A percentile compares a stretch with the other conserved stretches of the same genome.
Evolutionary conservation across 2,113 vertebrate genomes (phyloP).

Genomic region (Percina caprodes): DNA sequence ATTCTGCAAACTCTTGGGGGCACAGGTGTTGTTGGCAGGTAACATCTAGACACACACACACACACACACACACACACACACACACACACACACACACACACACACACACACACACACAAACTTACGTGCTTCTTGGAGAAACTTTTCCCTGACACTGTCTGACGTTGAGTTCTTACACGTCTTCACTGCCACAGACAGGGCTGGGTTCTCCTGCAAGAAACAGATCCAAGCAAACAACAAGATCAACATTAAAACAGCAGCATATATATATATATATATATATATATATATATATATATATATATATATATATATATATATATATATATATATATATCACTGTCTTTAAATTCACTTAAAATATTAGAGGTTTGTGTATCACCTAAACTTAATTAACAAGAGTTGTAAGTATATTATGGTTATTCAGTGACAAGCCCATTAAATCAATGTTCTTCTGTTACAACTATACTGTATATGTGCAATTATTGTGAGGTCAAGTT

Average conservation of each 20-base stretch:
- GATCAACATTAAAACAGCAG: not conserved
- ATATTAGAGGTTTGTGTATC: not conserved
- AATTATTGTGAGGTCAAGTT: slow-evolving; percentile 8
- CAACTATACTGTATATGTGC: not conserved
- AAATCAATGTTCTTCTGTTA: not conserved
- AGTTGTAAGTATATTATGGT: not conserved
- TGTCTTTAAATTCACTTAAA: not conserved
- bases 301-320: too few species aligned
- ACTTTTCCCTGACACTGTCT: slow-evolving; percentile 98
- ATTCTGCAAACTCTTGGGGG: not conserved
- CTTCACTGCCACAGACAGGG: slow-evolving; percentile 96
- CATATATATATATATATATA: too few species aligned
- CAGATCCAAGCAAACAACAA: not conserved
- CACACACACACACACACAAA: slow-evolving; percentile 39
- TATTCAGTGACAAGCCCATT: not conserved
- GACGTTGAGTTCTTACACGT: slow-evolving; percentile 99
- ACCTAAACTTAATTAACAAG: not conserved
- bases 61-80: too few species aligned
- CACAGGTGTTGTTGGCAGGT: rapidly evolving
- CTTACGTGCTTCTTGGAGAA: slow-evolving; percentile 98
- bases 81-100: not conserved
- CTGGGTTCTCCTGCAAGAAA: slow-evolving; percentile 90
- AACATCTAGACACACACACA: too few species aligned
- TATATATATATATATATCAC: too few species aligned
- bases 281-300: too few species aligned